phyloP scores from a whole-genome alignment of 2,113 vertebrate genomes.

The Galbula dea region DNA sequence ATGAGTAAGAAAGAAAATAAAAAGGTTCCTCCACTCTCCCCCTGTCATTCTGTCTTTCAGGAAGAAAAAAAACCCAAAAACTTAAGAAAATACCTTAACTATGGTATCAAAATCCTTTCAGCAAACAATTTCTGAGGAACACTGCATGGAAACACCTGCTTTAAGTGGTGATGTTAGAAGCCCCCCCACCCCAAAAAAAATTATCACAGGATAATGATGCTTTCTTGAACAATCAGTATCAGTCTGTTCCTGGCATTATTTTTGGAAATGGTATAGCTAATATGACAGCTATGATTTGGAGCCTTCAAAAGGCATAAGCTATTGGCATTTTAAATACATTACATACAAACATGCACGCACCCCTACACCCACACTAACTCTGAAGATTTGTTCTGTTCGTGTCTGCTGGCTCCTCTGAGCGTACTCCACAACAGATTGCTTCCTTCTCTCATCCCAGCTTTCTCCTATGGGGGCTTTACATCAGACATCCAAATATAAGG shows the following conservation, averaged over 20 bases:
- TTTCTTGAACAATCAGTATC: conserved; percentile 33
- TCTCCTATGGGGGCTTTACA: background rate
- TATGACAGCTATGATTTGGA: conserved; percentile 52
- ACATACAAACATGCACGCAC: conserved; percentile 37
- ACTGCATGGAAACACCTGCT: background rate
- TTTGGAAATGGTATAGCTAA: conserved; percentile 51
- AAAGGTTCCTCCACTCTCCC: background rate
- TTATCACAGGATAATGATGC: conserved; percentile 7
- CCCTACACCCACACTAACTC: conserved; percentile 55
- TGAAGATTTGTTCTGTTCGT: conserved; percentile 40
- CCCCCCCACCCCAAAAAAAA: background rate
- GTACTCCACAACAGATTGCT: conserved; percentile 1
- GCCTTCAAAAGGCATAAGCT: conserved; percentile 62
- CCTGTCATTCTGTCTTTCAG: background rate
- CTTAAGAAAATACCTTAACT: background rate
- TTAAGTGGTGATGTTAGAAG: background rate
- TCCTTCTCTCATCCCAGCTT: background rate
- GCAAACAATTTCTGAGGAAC: background rate
- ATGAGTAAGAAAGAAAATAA: background rate
- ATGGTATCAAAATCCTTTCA: background rate
- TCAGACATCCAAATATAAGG: background rate
- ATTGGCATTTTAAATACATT: conserved; percentile 53
- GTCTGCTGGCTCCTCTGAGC: conserved; percentile 18
- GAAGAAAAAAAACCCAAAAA: background rate
- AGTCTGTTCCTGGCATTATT: conserved; percentile 48